phyloP scores from a whole-genome alignment of 2,113 vertebrate genomes.

The Phrynosoma blainvillii region DNA sequence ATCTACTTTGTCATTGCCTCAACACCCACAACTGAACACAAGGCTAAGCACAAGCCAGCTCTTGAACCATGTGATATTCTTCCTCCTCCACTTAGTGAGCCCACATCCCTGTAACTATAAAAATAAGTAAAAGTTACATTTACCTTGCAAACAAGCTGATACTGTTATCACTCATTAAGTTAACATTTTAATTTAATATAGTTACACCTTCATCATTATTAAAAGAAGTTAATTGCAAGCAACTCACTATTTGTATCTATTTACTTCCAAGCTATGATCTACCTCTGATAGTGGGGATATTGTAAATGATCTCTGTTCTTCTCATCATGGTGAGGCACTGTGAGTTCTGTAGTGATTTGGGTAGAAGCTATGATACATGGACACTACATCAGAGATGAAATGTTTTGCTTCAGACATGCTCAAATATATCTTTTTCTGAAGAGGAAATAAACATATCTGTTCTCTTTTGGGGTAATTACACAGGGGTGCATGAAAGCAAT shows the following conservation, averaged over 20 bases:
- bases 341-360: not conserved
- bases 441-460: no score
- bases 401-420: not conserved
- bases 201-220: not conserved
- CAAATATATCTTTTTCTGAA: not conserved
- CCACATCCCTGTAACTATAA: no score
- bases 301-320: not conserved
- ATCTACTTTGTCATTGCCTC: no score
- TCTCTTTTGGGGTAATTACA: constrained; percentile 13
- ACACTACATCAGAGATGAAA: accelerated
- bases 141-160: not conserved
- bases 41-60: no score
- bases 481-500: not conserved
- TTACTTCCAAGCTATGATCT: not conserved
- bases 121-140: not conserved
- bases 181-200: not conserved
- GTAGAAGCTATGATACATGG: not conserved
- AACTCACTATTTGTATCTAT: not conserved
- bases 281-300: not conserved
- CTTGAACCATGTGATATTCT: no score
- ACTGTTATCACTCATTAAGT: not conserved
- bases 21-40: no score
- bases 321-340: not conserved
- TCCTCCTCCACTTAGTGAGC: no score
- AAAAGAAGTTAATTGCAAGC: not conserved